Evolutionary conservation across 2,888 invertebrate species (phyloP), one percentile per base, ranked within the genome.

Genomic region (Ferrisia virgata): DNA sequence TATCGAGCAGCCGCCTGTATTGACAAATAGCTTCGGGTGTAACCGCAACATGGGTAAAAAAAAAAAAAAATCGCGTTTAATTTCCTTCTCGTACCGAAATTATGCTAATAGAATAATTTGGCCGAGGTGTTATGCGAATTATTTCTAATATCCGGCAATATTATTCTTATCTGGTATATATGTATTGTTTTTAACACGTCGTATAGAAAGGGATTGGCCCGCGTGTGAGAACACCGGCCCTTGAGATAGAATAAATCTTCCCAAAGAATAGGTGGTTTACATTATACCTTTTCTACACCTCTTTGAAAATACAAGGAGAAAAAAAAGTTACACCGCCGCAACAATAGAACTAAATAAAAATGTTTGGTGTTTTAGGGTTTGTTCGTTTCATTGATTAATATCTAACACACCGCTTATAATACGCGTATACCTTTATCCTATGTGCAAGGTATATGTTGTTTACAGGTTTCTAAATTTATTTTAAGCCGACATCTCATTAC

Each of bases 401-500:
- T 76, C 72, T 76, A 64, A 64, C 64, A 76, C n/a, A 28, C 72
- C 72, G 72, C 64, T 64, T 28, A 2, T 15, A 36, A n/a, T n/a
- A n/a, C n/a, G n/a, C n/a, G n/a, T n/a, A n/a, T n/a, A n/a, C n/a
- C n/a, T n/a, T n/a, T n/a, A n/a, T n/a, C n/a, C n/a, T n/a, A n/a
- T n/a, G n/a, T n/a, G n/a, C n/a, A n/a, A n/a, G n/a, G n/a, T n/a
- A n/a, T n/a, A n/a, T n/a, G n/a, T n/a, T n/a, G 72, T 76, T 76
- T 76, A 76, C 36, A 18, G 18, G 6, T 76, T 76, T 76, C 36
- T 76, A 76, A 36, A 76, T 76, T 76, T 76, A 76, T 76, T 76
- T 36, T 36, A 76, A 76, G 72, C 72, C 72, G 72, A 76, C 72
- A 76, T 76, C 72, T 76, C 18, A 76, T 76, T 36, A 76, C 36